Conservation (phyloP, 2,797 vertebrate genomes). For the Melanotaenia boesemani region DNA sequence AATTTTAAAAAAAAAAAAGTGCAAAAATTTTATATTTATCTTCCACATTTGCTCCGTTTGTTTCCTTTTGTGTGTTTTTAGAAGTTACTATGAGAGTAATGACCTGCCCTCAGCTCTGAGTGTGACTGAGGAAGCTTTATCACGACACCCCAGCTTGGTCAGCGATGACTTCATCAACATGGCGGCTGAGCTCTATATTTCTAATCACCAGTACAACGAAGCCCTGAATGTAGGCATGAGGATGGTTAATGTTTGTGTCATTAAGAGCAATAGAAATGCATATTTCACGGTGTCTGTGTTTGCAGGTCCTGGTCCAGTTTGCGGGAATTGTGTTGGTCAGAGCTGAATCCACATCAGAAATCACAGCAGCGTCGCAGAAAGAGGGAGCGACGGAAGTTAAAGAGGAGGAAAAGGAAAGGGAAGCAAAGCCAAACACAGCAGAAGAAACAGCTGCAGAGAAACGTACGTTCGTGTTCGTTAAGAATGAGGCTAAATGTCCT, state of each 20-base stretch:
- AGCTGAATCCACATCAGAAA: slow-evolving; percentile 52
- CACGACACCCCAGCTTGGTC: slow-evolving; percentile 90
- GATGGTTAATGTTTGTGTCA: not conserved
- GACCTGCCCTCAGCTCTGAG: slow-evolving; percentile 92
- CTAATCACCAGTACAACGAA: slow-evolving; percentile 90
- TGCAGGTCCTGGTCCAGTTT: slow-evolving; percentile 91
- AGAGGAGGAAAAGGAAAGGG: slow-evolving; percentile 11
- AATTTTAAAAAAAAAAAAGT: not conserved
- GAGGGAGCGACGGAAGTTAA: slow-evolving; percentile 1
- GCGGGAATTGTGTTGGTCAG: slow-evolving; percentile 86
- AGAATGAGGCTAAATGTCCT: too few species aligned
- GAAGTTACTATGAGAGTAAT: slow-evolving; percentile 97
- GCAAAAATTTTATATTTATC: not conserved
- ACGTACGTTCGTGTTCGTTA: slow-evolving; percentile 1
- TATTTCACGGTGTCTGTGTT: slow-evolving; percentile 17
- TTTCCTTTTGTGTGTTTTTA: slow-evolving; percentile 54
- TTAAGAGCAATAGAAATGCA: not conserved
- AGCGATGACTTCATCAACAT: slow-evolving; percentile 95
- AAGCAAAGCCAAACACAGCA: not conserved
- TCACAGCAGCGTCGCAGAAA: slow-evolving; percentile 37
- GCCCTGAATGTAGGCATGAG: slow-evolving; percentile 87
- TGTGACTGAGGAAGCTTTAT: slow-evolving; percentile 92
- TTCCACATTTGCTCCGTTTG: not conserved
- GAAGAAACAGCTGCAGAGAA: slow-evolving; percentile 12
- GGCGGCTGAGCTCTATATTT: slow-evolving; percentile 93